Percentiles rank a stretch among this genome's conserved stretches.
These are phyloP conservation scores for Coilia nasus DNA, from an alignment of 2,797 vertebrate genomes.

Conservation along the genomic window DNA sequence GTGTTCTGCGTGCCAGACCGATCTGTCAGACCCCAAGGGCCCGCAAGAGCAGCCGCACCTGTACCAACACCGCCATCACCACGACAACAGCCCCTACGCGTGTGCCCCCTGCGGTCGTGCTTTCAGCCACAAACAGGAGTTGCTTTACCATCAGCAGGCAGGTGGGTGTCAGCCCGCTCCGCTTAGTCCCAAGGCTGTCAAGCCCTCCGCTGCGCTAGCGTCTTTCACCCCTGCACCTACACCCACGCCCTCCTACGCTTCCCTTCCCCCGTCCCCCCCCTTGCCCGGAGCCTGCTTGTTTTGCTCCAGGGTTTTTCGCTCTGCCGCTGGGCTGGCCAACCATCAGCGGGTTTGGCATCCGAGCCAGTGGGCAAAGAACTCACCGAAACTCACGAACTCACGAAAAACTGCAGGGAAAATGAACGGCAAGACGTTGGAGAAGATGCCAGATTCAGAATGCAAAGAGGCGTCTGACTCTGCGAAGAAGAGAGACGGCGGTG, in stretches of 20 bases:
- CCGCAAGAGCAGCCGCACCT: slow-evolving; percentile 49
- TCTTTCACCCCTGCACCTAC: slow-evolving; percentile 53
- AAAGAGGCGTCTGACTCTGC: neutral
- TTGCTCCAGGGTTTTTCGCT: slow-evolving; percentile 58
- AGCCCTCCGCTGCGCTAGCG: slow-evolving; percentile 52
- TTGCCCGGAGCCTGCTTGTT: slow-evolving; percentile 49
- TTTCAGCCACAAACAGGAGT: slow-evolving; percentile 73
- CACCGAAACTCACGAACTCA: slow-evolving; percentile 8
- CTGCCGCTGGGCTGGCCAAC: slow-evolving; percentile 53
- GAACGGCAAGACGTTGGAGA: neutral
- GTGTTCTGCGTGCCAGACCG: slow-evolving; percentile 43
- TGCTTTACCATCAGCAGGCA: slow-evolving; percentile 74
- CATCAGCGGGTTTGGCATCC: slow-evolving; percentile 55
- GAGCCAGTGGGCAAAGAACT: neutral
- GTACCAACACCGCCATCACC: slow-evolving; percentile 51
- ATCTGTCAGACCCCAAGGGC: slow-evolving; percentile 38
- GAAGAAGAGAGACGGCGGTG: neutral
- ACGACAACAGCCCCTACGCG: slow-evolving; percentile 64
- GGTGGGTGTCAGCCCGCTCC: slow-evolving; percentile 57
- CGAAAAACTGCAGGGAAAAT: neutral
- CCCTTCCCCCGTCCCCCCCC: slow-evolving; percentile 53
- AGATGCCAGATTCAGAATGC: neutral
- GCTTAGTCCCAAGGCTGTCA: slow-evolving; percentile 24
- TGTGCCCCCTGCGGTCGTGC: slow-evolving; percentile 72
- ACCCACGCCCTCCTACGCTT: slow-evolving; percentile 50